Evolutionary conservation across 2,888 invertebrate species (phyloP), one percentile per base, ranked within the genome.

Genomic region (Leptinotarsa rubiginosa): DNA sequence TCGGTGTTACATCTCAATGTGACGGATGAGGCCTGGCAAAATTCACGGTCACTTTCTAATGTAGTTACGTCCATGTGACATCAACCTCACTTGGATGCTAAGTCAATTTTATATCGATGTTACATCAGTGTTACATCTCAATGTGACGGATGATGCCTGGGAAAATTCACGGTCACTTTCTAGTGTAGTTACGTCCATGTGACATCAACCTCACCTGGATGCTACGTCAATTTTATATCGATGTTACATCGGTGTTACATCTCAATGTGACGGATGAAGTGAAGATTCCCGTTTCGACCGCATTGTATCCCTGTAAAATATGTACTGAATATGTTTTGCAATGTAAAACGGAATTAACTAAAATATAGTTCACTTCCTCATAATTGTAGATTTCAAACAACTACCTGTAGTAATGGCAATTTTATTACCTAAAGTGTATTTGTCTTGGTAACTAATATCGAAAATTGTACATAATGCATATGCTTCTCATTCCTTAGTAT

Each of bases 331-430:
- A 72, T 72, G 73, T 76, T 69, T 76, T 74, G 76, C 76, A 76
- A 76, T 76, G 76, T 75, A 54, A 72, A 50, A 76, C 71, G 76
- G 76, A 76, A 76, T 76, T 76, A 73, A 75, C 67, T 65, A 70
- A 25, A 47, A 62, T 62, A 49, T 54, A 72, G 49, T 66, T 52
- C 54, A 72, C 41, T 68, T 68, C 31, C 22, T 49, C 52, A 54
- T 22, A 68, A 54, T 3, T 47, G 47, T 68, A 52, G 54, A 41
- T 16, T 56, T 41, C 20, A 56, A 68, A 31, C 13, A 49, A 31
- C 31, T 66, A 52, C 52, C 18, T 52, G 12, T 52, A 52, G n/a
- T 12, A 52, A 18, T 52, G 18, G 18, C 52, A 18, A 52, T 41
- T 41, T 41, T 41, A 41, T 41, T 41, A 41, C 41, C 41, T 41